Percentiles rank a stretch among this genome's conserved stretches.
phyloP scores from a whole-genome alignment of 2,113 vertebrate species.

The Leptobrachium leishanense region DNA sequence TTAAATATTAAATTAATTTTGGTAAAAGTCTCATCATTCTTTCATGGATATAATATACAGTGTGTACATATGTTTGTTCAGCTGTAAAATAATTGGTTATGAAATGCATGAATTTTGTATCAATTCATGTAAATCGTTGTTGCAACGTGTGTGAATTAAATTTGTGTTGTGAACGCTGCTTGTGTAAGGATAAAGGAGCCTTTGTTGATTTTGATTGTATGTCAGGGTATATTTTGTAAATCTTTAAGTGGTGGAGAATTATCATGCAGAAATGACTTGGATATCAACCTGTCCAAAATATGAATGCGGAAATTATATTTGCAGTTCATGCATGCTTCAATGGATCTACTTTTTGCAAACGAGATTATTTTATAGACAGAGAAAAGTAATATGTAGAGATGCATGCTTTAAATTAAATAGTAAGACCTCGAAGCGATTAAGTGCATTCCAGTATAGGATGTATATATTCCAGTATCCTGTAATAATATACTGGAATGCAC shows the following conservation, averaged over 20 bases:
- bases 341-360: constrained; percentile 2
- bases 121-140: background rate
- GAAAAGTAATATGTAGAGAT: background rate
- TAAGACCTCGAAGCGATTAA: no score
- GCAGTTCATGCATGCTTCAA: background rate
- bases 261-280: background rate
- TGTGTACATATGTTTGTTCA: background rate
- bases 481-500: no score
- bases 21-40: no score
- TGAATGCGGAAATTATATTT: background rate
- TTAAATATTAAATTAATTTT: no score
- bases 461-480: no score
- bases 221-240: background rate
- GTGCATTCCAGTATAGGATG: no score
- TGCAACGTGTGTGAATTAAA: background rate
- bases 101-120: background rate
- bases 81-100: background rate
- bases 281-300: background rate
- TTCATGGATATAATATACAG: background rate
- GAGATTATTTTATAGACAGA: constrained; percentile 3
- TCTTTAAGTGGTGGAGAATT: background rate
- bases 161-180: no score
- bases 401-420: constrained; percentile 5
- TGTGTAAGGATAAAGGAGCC: no score
- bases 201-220: no score